Conservation (phyloP, 2,797 vertebrate species). For the Lemur catta region DNA sequence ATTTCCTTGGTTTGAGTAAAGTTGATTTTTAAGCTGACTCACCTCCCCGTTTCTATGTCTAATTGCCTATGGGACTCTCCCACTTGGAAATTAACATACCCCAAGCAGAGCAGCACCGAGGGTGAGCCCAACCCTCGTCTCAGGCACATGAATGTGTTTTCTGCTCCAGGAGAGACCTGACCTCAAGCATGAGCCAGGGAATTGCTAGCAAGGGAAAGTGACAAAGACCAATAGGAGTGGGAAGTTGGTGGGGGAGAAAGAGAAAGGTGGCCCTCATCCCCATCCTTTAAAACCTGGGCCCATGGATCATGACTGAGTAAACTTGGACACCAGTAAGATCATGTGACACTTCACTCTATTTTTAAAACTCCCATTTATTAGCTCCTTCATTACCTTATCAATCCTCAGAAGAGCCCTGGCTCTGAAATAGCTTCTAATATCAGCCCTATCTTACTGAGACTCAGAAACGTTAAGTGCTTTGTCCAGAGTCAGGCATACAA, state of each 20-base stretch:
- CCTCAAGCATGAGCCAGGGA: background rate
- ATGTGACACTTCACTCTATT: background rate
- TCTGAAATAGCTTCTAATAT: constrained; percentile 16
- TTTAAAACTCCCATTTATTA: background rate
- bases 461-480: background rate
- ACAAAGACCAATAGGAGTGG: accelerated
- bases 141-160: background rate
- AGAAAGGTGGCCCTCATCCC: background rate
- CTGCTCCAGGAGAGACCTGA: background rate
- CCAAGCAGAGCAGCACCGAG: background rate
- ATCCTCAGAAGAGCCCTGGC: background rate
- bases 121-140: background rate
- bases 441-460: background rate
- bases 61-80: background rate
- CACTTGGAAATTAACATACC: background rate
- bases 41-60: background rate
- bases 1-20: background rate
- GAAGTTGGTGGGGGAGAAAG: too few relatives aligned
- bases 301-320: background rate
- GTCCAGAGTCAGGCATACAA: background rate
- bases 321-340: background rate
- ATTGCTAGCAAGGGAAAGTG: background rate
- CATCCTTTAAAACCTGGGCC: background rate
- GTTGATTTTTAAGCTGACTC: background rate
- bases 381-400: background rate